Evolutionary conservation across 37 sponge, comb jelly and placozoan genomes (phyloP), one percentile per base, ranked within the genome.

Genomic region (Lycopodina hypogea): DNA sequence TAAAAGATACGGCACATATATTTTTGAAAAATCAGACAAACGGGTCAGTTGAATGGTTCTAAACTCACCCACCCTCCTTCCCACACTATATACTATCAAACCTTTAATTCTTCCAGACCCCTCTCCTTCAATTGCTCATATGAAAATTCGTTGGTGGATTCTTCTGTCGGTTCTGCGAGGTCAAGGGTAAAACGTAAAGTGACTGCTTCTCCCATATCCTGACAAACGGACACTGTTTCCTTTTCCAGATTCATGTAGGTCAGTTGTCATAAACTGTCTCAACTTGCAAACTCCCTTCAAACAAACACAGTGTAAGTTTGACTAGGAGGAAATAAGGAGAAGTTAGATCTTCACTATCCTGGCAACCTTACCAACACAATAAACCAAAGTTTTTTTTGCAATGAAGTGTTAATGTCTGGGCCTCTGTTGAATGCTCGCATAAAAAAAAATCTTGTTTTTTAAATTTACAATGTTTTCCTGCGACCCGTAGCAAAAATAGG

Each of bases 101-200:
- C 72, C 81, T 81, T 59, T 17, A 45, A 62, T 42, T 4, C 3
- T 76, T 41, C n/a, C 4, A 45, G 9, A 4, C 9, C 48, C 34
- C 45, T 42, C 0, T 41, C 35, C 59, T 75, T 83, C 56, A 92
- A 65, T 57, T 84, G 71, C 29, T 59, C 62, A 63, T 87, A 92
- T 6, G 81, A 92, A 53, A 84, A 87, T 63, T 92, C 92, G 65
- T 87, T 92, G 28, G 81, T 77, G 9, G 45, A 24, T n/a, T 81
- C 84, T 21, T 92, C 88, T 42, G 84, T 81, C n/a, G 81, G 75
- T 1, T 51, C 39, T 36, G 51, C 69, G 3, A 92, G 84, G 14
- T 74, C 71, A 3, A 92, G 68, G 18, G 79, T 77, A 40, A 92
- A 81, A 38, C 92, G 81, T 32, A 68, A 51, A 23, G 81, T 91